These are phyloP conservation scores for Hormaphis cornu DNA, from an alignment of 1,140 invertebrate genomes.

Conservation along the genomic window DNA sequence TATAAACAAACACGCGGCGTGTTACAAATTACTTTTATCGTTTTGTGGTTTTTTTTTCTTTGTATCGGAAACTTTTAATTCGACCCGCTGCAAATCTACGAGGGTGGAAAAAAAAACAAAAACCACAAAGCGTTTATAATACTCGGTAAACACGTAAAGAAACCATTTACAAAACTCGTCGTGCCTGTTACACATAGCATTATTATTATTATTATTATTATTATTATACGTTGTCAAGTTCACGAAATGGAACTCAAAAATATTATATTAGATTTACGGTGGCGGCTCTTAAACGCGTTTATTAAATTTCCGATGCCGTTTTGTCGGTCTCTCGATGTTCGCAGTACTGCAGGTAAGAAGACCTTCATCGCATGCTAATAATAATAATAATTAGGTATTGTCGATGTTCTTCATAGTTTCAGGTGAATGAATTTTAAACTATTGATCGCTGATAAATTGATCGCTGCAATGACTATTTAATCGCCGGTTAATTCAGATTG, in stretches of 20 bases:
- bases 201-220: too few species aligned
- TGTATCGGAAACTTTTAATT: not conserved
- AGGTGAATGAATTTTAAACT: too few species aligned
- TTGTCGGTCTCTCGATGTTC: too few species aligned
- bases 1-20: not conserved
- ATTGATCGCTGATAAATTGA: too few species aligned
- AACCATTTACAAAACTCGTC: constrained; percentile 5
- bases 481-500: too few species aligned
- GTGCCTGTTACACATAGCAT: constrained; percentile 3
- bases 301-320: constrained; percentile 6
- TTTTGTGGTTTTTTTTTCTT: not conserved
- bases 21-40: not conserved
- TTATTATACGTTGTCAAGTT: not conserved
- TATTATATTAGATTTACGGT: not conserved
- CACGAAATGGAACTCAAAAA: not conserved
- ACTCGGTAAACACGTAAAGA: constrained; percentile 1
- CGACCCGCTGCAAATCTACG: not conserved
- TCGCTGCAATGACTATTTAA: too few species aligned
- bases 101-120: too few species aligned
- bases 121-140: not conserved
- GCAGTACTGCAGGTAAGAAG: too few species aligned
- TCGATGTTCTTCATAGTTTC: too few species aligned
- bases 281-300: not conserved
- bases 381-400: too few species aligned
- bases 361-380: too few species aligned